phyloP scores from a whole-genome alignment of 2,888 invertebrate genomes.

The Thera obeliscata region DNA sequence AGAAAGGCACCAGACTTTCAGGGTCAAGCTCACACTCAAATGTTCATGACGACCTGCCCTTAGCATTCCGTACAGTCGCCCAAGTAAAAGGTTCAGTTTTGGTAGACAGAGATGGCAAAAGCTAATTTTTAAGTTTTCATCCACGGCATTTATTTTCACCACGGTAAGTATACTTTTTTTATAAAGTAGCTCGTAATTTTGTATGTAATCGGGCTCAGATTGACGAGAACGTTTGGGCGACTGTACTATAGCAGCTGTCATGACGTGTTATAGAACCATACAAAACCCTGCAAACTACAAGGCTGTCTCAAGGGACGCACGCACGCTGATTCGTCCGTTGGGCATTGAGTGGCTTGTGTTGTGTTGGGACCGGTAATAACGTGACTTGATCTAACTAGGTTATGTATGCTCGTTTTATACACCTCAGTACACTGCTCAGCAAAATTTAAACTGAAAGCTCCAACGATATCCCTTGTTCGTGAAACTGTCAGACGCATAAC shows the following conservation, averaged over 20 bases:
- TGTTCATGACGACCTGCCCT: slow-evolving; percentile 2
- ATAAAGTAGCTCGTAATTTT: too few species aligned
- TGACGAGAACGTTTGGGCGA: background rate
- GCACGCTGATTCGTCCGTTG: slow-evolving; percentile 13
- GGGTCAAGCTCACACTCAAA: slow-evolving; percentile 6
- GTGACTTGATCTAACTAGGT: slow-evolving; percentile 7
- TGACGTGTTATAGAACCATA: slow-evolving; percentile 24
- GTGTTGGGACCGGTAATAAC: slow-evolving; percentile 17
- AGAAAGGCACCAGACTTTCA: background rate
- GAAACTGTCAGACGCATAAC: background rate
- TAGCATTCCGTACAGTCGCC: slow-evolving; percentile 12
- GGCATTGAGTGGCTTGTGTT: slow-evolving; percentile 24
- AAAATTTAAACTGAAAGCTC: too few species aligned
- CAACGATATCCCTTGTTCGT: background rate
- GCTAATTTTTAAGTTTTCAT: too few species aligned
- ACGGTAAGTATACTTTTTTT: too few species aligned
- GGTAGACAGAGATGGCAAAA: background rate
- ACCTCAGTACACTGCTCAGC: too few species aligned
- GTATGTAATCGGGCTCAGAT: too few species aligned
- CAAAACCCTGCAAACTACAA: background rate
- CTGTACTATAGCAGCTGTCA: background rate
- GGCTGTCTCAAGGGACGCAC: slow-evolving; percentile 24
- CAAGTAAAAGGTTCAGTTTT: background rate
- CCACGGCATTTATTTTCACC: too few species aligned
- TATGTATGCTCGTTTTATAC: slow-evolving; percentile 5